Conservation (phyloP, 2,888 invertebrate species). For the Ferrisia virgata region DNA sequence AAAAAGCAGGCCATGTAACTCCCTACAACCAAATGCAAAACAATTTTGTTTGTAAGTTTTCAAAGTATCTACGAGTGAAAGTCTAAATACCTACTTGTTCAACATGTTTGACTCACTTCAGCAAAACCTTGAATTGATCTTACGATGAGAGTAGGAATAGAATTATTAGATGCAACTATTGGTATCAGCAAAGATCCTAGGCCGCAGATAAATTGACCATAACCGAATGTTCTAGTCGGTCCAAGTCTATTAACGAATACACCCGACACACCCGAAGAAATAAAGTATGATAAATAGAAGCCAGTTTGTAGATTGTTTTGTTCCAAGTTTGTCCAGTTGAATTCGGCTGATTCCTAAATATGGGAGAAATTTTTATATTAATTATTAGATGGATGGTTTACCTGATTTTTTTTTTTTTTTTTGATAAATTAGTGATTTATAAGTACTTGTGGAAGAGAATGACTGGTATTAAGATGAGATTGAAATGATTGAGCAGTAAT, state of each 20-base stretch:
- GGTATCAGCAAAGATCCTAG: background rate
- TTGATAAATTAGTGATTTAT: no score
- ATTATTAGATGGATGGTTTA: no score
- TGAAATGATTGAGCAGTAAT: no score
- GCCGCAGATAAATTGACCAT: background rate
- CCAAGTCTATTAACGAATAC: background rate
- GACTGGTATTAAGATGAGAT: background rate
- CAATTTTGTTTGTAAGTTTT: background rate
- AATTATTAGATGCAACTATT: background rate
- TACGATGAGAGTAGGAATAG: background rate
- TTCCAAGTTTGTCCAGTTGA: background rate
- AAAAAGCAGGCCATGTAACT: constrained; percentile 73
- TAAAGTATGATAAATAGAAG: background rate
- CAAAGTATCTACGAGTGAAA: no score
- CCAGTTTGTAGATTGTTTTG: constrained; percentile 12
- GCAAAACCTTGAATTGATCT: background rate
- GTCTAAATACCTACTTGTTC: no score
- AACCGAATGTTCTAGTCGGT: background rate
- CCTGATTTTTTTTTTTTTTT: no score
- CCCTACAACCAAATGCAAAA: constrained; percentile 55
- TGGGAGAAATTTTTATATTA: no score
- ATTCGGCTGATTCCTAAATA: background rate
- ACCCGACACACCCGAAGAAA: constrained; percentile 1
- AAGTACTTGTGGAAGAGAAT: background rate
- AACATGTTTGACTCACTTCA: background rate